Conservation (phyloP, 2,113 vertebrate species). For the Lophochroa leadbeateri region DNA sequence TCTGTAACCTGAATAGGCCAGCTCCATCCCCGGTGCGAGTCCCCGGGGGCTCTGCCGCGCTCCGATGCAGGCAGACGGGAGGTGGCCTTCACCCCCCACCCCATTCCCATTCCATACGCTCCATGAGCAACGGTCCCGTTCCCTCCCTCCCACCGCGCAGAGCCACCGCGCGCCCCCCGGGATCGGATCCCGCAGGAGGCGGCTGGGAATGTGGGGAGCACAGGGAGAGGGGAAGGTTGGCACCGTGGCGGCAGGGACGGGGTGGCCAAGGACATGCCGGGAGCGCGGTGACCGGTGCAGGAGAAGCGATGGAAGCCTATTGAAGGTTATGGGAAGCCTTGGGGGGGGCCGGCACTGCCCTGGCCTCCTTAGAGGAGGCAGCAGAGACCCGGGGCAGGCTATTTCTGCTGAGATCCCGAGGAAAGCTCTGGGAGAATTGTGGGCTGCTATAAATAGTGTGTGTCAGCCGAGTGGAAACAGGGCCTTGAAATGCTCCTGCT, state of each 20-base stretch:
- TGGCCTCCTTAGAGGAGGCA: slow-evolving; percentile 60
- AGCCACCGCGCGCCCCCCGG: neutral
- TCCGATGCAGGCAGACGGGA: slow-evolving; percentile 15
- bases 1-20: slow-evolving; percentile 50
- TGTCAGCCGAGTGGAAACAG: slow-evolving; percentile 72
- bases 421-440: slow-evolving; percentile 76
- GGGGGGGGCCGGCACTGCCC: neutral
- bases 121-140: neutral
- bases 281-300: neutral
- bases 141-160: neutral
- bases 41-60: slow-evolving; percentile 23
- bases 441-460: slow-evolving; percentile 75
- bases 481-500: slow-evolving; percentile 69
- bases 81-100: neutral
- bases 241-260: neutral
- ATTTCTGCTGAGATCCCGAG: slow-evolving; percentile 74
- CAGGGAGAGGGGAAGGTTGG: neutral
- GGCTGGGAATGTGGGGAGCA: neutral
- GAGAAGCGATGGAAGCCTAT: slow-evolving; percentile 21
- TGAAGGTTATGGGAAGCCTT: slow-evolving; percentile 56
- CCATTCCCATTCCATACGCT: neutral
- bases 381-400: slow-evolving; percentile 63
- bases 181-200: neutral
- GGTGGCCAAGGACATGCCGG: slow-evolving; percentile 15
- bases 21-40: slow-evolving; percentile 71